phyloP scores from a whole-genome alignment of 2,113 vertebrate species.

The Takifugu bimaculatus region DNA sequence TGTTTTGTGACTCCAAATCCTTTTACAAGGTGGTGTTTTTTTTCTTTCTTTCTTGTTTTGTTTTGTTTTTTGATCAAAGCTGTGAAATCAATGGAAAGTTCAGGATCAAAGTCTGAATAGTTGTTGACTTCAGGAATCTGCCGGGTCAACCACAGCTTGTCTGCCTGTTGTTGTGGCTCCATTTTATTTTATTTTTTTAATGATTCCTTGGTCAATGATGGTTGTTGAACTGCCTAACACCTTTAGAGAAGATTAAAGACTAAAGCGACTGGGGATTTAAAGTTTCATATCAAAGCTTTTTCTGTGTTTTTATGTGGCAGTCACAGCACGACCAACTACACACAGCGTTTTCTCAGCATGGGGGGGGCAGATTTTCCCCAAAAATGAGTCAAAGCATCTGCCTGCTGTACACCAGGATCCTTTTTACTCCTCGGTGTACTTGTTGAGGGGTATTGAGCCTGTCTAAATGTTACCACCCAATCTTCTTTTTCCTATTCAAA shows the following conservation, averaged over 20 bases:
- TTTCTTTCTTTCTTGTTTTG: not conserved
- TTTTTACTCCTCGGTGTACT: slow-evolving; percentile 43
- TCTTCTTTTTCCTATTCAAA: slow-evolving; percentile 9
- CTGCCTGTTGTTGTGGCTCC: slow-evolving; percentile 1
- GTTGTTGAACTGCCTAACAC: slow-evolving; percentile 20
- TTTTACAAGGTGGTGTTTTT: not conserved
- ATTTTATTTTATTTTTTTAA: slow-evolving; percentile 21
- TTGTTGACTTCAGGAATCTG: slow-evolving; percentile 16
- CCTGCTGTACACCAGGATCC: slow-evolving; percentile 40
- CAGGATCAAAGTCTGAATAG: slow-evolving; percentile 30
- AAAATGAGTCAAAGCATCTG: slow-evolving; percentile 48
- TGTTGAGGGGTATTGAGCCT: slow-evolving; percentile 9
- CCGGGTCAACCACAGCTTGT: slow-evolving; percentile 27
- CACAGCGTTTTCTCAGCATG: slow-evolving; percentile 33
- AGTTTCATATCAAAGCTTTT: slow-evolving; percentile 20
- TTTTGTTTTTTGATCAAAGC: slow-evolving; percentile 43
- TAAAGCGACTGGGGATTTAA: not conserved
- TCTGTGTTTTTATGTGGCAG: slow-evolving; percentile 10
- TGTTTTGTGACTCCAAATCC: not conserved
- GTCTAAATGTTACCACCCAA: slow-evolving; percentile 9
- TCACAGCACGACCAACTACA: slow-evolving; percentile 8
- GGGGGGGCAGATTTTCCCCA: slow-evolving; percentile 33
- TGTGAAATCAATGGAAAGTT: slow-evolving; percentile 27
- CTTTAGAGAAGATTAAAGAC: slow-evolving; percentile 14
- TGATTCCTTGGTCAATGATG: slow-evolving; percentile 18